A percentile compares a stretch with the other conserved stretches of the same genome.
Conservation (phyloP, 1,140 invertebrate genomes). For the Drosophila albomicans region DNA sequence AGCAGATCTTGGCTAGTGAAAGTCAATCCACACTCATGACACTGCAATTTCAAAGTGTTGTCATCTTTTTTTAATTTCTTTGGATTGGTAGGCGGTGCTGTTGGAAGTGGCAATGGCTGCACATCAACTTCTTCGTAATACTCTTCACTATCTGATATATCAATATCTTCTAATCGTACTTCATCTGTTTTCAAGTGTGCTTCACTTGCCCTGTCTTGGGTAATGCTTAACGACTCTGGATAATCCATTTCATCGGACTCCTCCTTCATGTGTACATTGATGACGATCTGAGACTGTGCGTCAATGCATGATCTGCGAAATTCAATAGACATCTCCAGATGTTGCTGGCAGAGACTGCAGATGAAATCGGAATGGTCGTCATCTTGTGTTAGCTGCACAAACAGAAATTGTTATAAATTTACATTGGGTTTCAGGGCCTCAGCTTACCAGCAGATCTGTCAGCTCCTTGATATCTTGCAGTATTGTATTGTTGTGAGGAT, state of each 20-base stretch:
- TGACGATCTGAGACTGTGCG: slow-evolving; percentile 31
- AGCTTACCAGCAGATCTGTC: slow-evolving; percentile 39
- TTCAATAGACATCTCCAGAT: slow-evolving; percentile 49
- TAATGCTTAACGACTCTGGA: background rate
- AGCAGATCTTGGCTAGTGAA: slow-evolving; percentile 49
- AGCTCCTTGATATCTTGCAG: slow-evolving; percentile 43
- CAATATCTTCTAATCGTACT: slow-evolving; percentile 16
- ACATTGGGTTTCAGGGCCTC: too few species aligned
- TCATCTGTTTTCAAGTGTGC: slow-evolving; percentile 6
- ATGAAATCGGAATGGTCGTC: slow-evolving; percentile 45
- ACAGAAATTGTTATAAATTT: background rate
- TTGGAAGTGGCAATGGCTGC: slow-evolving; percentile 4
- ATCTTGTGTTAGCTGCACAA: slow-evolving; percentile 33
- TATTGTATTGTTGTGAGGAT: slow-evolving; percentile 22
- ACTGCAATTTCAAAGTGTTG: slow-evolving; percentile 25
- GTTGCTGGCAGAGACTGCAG: slow-evolving; percentile 41
- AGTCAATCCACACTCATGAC: slow-evolving; percentile 53
- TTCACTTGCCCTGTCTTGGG: background rate
- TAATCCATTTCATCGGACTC: slow-evolving; percentile 7
- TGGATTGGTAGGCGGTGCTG: background rate
- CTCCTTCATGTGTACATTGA: slow-evolving; percentile 26
- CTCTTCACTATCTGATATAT: slow-evolving; percentile 18
- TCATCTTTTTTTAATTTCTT: background rate
- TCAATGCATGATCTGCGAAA: slow-evolving; percentile 60
- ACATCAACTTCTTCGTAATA: slow-evolving; percentile 25